Conservation (phyloP, 2,113 vertebrate genomes). For the Motacilla alba region DNA sequence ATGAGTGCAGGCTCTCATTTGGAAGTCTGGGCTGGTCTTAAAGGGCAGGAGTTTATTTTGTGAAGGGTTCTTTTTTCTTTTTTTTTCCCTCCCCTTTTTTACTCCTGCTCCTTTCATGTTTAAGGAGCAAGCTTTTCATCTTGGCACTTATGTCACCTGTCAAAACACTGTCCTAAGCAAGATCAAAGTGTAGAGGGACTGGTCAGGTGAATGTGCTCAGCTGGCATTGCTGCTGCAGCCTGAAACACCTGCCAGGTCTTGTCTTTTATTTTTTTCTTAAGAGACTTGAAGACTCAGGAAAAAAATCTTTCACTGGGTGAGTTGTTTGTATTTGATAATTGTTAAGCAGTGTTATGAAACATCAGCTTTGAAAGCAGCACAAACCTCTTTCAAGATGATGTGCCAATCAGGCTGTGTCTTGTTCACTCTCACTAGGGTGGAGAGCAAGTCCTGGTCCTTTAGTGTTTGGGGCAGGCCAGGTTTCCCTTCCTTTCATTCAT, state of each 20-base stretch:
- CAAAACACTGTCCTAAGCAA: not conserved
- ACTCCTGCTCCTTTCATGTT: not conserved
- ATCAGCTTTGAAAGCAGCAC: not conserved
- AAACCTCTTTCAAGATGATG: not conserved
- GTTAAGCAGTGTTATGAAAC: not conserved
- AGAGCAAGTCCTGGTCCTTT: not conserved
- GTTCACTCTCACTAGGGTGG: not conserved
- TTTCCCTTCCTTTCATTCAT: not conserved
- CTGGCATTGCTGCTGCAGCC: not conserved
- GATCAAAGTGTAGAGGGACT: not conserved
- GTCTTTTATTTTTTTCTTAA: not conserved
- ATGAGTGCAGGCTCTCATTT: not conserved
- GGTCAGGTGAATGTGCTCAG: slow-evolving; percentile 5
- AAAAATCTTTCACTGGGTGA: not conserved
- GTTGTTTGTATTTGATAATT: slow-evolving; percentile 3
- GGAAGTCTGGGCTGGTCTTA: not conserved
- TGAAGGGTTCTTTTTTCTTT: not conserved
- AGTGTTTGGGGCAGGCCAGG: not conserved
- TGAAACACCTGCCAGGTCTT: not conserved
- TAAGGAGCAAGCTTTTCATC: not conserved
- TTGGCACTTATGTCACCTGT: not conserved
- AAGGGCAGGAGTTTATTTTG: not conserved
- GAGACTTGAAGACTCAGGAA: not conserved
- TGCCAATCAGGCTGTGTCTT: not conserved
- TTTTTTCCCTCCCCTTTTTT: accelerated